These are phyloP conservation scores for Nephrocerus scutellatus DNA, from an alignment of 2,888 invertebrate species.

Conservation along the genomic window DNA sequence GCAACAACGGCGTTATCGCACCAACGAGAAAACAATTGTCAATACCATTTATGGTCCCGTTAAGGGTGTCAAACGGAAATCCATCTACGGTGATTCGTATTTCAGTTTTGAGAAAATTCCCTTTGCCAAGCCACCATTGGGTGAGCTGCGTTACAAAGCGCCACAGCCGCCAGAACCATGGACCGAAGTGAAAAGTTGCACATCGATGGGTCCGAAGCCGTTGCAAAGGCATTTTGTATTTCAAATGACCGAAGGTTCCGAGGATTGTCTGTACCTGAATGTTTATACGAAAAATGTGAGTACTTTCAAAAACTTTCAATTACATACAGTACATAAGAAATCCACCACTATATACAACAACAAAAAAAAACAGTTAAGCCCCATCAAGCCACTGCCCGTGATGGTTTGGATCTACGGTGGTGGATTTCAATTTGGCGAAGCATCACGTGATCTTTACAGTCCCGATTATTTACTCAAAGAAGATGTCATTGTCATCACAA, in stretches of 20 bases:
- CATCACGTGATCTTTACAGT: conserved; percentile 45
- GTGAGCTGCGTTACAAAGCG: conserved; percentile 43
- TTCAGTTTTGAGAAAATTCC: conserved; percentile 45
- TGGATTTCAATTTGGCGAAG: conserved; percentile 49
- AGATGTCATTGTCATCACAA: conserved; percentile 49
- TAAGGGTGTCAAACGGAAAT: conserved; percentile 43
- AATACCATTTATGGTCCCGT: conserved; percentile 43
- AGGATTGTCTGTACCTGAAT: conserved; percentile 53
- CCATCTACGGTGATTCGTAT: conserved; percentile 41
- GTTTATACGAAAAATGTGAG: conserved; percentile 47
- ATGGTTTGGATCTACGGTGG: conserved; percentile 54
- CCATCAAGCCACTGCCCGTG: conserved; percentile 41
- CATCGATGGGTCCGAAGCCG: conserved; percentile 42
- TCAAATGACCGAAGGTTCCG: conserved; percentile 49
- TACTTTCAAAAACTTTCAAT: too few relatives aligned
- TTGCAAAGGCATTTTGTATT: conserved; percentile 44
- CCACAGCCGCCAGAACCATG: conserved; percentile 48
- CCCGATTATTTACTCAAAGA: conserved; percentile 49
- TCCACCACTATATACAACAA: too few relatives aligned
- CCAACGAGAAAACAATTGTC: conserved; percentile 39
- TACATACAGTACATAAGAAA: too few relatives aligned
- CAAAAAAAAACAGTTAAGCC: conserved; percentile 39
- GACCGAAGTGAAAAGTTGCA: conserved; percentile 48
- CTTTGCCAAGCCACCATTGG: conserved; percentile 43
- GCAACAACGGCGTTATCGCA: conserved; percentile 36